phyloP scores from a whole-genome alignment of 2,888 invertebrate genomes.

The Parapristionchus giblindavisi region DNA sequence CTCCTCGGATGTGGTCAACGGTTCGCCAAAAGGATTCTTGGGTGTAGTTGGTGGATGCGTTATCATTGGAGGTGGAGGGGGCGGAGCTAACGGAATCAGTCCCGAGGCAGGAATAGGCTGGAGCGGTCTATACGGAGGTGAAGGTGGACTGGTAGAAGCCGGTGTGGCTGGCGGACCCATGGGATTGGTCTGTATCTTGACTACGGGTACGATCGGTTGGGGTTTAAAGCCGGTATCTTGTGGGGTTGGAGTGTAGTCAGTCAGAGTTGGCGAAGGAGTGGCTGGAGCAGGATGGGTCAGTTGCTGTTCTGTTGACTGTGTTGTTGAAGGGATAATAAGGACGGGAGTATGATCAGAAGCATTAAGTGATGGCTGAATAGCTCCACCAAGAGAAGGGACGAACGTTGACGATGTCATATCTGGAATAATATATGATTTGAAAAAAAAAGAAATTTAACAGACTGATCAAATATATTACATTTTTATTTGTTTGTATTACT shows the following conservation, averaged over 20 bases:
- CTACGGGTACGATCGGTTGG: conserved; percentile 22
- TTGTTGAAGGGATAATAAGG: not conserved
- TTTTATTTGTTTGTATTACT: not conserved
- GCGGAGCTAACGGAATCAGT: conserved; percentile 10
- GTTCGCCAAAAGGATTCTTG: conserved; percentile 13
- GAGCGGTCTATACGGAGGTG: too few relatives aligned
- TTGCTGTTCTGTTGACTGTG: too few relatives aligned
- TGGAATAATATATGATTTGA: not conserved
- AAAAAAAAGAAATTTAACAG: not conserved
- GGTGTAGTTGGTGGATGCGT: not conserved
- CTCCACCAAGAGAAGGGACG: conserved; percentile 18
- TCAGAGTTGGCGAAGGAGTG: not conserved
- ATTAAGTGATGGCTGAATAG: conserved; percentile 7
- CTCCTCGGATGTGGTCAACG: conserved; percentile 1
- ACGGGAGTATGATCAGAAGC: conserved; percentile 5
- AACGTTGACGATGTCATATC: not conserved
- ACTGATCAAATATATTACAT: not conserved
- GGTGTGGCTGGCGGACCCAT: not conserved
- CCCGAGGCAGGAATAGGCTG: conserved; percentile 28
- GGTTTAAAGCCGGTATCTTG: not conserved
- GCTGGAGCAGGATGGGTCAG: conserved; percentile 6
- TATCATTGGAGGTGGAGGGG: not conserved
- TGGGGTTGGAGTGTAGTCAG: not conserved
- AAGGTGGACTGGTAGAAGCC: not conserved
- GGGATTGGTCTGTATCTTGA: conserved; percentile 17